Conservation (phyloP, 2,888 invertebrate genomes). For the Diploptera punctata region DNA sequence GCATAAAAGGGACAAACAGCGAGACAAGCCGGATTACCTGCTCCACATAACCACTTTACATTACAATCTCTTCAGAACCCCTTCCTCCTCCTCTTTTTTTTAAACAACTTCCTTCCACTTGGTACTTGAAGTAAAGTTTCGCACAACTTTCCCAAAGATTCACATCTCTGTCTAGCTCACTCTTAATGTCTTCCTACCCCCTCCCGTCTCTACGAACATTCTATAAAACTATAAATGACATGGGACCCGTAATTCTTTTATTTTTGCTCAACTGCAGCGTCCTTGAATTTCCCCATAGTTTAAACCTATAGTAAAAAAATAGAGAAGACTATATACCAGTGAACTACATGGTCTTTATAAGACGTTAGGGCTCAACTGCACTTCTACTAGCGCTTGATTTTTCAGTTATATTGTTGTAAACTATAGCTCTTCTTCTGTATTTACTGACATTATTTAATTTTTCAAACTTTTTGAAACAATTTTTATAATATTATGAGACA, state of each 20-base stretch:
- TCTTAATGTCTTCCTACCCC: background rate
- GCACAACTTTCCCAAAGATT: background rate
- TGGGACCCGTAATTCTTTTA: background rate
- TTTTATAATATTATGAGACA: too few relatives aligned
- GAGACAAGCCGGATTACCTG: slow-evolving; percentile 15
- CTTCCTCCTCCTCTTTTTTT: background rate
- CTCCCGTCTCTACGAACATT: slow-evolving; percentile 6
- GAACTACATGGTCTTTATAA: too few relatives aligned
- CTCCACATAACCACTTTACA: slow-evolving; percentile 24
- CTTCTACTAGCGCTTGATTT: too few relatives aligned
- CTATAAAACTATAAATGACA: slow-evolving; percentile 9
- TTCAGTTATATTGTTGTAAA: too few relatives aligned
- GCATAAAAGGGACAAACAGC: background rate
- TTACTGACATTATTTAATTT: too few relatives aligned
- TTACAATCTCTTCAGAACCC: slow-evolving; percentile 9
- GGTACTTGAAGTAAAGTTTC: background rate
- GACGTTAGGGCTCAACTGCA: too few relatives aligned
- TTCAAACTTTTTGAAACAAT: too few relatives aligned
- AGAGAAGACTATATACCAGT: too few relatives aligned
- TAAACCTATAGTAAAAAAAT: too few relatives aligned
- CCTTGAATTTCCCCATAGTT: too few relatives aligned
- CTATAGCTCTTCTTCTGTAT: too few relatives aligned
- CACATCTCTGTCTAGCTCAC: background rate
- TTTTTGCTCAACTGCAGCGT: too few relatives aligned
- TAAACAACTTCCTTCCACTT: slow-evolving; percentile 1